Percentiles rank a stretch among this genome's conserved stretches.
Conservation (phyloP, 2,113 vertebrate species). For the Ceyx cyanopectus region DNA sequence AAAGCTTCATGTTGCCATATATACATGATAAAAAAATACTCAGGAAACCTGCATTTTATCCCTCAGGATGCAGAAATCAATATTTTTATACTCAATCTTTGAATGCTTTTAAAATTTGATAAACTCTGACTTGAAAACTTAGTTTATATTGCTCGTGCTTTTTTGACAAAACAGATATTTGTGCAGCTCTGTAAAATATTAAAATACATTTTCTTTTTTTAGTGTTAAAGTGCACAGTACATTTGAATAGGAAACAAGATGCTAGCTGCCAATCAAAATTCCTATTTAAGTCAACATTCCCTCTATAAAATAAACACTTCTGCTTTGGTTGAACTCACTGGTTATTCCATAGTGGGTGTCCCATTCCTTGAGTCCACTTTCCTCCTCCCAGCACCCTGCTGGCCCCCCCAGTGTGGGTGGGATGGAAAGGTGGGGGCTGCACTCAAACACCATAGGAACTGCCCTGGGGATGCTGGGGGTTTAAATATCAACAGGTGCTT, state of each 20-base stretch:
- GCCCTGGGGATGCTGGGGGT: accelerated
- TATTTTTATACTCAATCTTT: constrained; percentile 53
- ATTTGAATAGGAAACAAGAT: constrained; percentile 60
- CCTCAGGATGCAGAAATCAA: constrained; percentile 75
- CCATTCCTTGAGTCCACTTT: neutral
- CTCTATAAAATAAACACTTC: neutral
- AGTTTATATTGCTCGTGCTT: constrained; percentile 57
- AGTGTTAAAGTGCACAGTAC: constrained; percentile 83
- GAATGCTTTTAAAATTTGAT: constrained; percentile 60
- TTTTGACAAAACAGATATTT: constrained; percentile 73
- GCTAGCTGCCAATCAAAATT: constrained; percentile 70
- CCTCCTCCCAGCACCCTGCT: neutral
- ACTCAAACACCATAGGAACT: accelerated
- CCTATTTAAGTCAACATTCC: neutral
- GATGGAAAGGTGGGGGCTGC: neutral
- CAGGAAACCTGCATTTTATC: constrained; percentile 75
- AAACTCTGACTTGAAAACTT: constrained; percentile 68
- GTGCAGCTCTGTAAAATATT: constrained; percentile 77
- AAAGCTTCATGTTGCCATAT: constrained; percentile 76
- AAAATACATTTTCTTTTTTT: constrained; percentile 73
- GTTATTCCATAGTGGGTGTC: neutral
- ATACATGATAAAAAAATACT: constrained; percentile 81
- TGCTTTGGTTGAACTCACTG: constrained; percentile 13
- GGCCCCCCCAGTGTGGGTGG: neutral
- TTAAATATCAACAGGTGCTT: neutral